phyloP scores from a whole-genome alignment of 2,797 vertebrate genomes.

The Muscicapa striata region DNA sequence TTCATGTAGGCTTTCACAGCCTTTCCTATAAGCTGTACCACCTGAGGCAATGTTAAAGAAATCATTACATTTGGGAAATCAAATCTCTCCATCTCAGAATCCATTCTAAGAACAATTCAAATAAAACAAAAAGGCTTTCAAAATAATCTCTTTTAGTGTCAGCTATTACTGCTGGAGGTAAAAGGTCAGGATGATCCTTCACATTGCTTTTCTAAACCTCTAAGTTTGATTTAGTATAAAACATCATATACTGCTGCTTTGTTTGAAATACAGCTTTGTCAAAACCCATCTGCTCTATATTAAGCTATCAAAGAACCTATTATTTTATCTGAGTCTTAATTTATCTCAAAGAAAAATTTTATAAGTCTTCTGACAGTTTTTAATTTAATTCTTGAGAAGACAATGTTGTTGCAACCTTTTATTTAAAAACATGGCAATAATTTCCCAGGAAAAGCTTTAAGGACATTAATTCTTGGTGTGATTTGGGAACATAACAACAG shows the following conservation, averaged over 20 bases:
- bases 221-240: neutral
- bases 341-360: conserved; percentile 9
- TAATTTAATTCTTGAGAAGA: neutral
- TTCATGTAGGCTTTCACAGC: neutral
- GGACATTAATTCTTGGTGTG: neutral
- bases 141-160: neutral
- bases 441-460: neutral
- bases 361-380: neutral
- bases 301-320: neutral
- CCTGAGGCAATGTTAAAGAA: neutral
- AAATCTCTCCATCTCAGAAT: neutral
- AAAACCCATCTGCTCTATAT: neutral
- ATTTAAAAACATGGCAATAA: neutral
- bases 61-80: neutral
- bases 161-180: neutral
- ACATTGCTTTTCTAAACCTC: neutral
- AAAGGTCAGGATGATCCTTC: neutral
- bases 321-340: neutral
- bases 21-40: neutral
- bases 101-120: neutral
- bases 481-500: neutral
- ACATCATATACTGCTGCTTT: neutral
- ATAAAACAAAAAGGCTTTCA: neutral
- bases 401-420: neutral
- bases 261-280: neutral